Percentiles rank a stretch among this genome's conserved stretches.
Conservation (phyloP, 2,113 vertebrate genomes). For the Telmatochromis brichardi region DNA sequence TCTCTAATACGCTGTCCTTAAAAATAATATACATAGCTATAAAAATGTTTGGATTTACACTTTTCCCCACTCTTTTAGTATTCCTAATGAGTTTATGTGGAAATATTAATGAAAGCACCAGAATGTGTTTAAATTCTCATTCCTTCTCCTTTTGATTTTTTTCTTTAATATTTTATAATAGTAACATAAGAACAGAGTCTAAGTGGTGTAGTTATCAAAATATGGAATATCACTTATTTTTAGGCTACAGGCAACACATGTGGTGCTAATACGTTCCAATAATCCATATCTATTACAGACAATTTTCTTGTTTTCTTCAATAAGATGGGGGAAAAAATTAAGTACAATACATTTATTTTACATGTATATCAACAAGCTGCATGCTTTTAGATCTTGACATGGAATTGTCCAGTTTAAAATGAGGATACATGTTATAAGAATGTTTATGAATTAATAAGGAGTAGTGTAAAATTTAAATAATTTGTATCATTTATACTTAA, state of each 20-base stretch:
- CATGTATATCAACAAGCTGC: background rate
- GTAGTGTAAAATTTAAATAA: background rate
- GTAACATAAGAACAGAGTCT: background rate
- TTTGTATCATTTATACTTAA: background rate
- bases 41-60: background rate
- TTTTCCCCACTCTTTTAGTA: background rate
- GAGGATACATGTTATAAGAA: background rate
- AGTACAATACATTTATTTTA: background rate
- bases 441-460: background rate
- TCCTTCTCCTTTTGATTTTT: background rate
- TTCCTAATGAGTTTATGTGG: background rate
- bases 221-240: background rate
- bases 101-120: background rate
- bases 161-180: background rate
- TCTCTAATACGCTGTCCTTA: background rate
- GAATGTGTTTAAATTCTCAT: background rate
- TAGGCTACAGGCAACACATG: background rate
- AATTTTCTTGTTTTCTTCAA: background rate
- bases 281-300: background rate
- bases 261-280: background rate
- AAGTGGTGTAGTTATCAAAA: background rate
- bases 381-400: background rate
- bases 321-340: rapidly evolving
- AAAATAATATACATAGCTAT: background rate
- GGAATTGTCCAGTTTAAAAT: background rate